These are phyloP conservation scores for Asarcornis scutulata DNA, from an alignment of 2,113 vertebrate genomes.

Conservation along the genomic window DNA sequence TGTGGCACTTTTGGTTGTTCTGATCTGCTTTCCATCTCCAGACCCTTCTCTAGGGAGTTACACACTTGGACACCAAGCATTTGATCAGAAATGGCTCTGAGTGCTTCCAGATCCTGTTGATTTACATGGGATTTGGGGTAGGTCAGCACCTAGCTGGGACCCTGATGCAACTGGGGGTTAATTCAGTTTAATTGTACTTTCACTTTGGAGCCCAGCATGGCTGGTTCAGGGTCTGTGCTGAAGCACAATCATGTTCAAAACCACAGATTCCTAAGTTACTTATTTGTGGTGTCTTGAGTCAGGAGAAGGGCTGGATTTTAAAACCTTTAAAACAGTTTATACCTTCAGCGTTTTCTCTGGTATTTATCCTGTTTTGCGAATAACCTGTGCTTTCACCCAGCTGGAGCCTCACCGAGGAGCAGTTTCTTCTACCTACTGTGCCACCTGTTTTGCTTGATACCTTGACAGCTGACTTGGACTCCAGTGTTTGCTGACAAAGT, in stretches of 20 bases:
- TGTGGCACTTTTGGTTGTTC: neutral
- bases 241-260: neutral
- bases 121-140: neutral
- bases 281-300: neutral
- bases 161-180: neutral
- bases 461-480: neutral
- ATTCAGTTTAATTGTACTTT: neutral
- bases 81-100: neutral
- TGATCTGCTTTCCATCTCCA: neutral
- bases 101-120: neutral
- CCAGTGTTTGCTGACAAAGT: neutral
- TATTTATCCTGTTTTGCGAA: neutral
- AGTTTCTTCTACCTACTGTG: neutral
- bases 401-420: neutral
- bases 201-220: neutral
- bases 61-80: rapidly evolving
- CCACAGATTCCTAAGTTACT: neutral
- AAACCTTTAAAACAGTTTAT: neutral
- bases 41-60: neutral
- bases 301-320: neutral
- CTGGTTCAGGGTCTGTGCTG: neutral
- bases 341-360: neutral
- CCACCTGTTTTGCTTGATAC: neutral
- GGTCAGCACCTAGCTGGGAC: neutral
- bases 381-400: neutral